Evolutionary conservation across 2,888 invertebrate species (phyloP).

Genomic region (Latheticus oryzae): DNA sequence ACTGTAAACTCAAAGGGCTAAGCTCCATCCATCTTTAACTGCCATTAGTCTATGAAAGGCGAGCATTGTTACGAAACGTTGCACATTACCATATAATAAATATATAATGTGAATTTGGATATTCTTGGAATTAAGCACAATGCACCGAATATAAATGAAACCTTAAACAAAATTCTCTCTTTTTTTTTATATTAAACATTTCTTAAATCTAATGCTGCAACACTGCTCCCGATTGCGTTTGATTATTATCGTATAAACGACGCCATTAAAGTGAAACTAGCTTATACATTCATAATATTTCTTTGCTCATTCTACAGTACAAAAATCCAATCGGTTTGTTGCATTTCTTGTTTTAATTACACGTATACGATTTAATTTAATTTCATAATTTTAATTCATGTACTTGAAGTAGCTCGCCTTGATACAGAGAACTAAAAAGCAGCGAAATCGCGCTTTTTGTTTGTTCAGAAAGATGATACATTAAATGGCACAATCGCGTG

Average conservation of each 20-base stretch:
- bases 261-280: conserved; percentile 17
- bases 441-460: conserved; percentile 18
- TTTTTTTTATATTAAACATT: conserved; percentile 4
- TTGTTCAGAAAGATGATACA: conserved; percentile 9
- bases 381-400: too few relatives aligned
- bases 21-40: too few relatives aligned
- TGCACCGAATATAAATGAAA: neutral
- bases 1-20: too few relatives aligned
- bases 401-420: conserved; percentile 15
- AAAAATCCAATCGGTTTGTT: conserved; percentile 14
- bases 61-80: conserved; percentile 16
- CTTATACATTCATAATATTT: conserved; percentile 7
- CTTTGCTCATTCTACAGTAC: conserved; percentile 1
- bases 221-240: conserved; percentile 13
- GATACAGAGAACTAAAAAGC: conserved; percentile 10
- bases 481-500: conserved; percentile 7
- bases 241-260: neutral
- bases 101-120: conserved; percentile 27
- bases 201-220: conserved; percentile 13
- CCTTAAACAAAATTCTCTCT: too few relatives aligned
- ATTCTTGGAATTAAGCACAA: conserved; percentile 16
- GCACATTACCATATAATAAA: conserved; percentile 25
- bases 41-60: conserved; percentile 2
- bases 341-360: conserved; percentile 25
- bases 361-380: conserved; percentile 16